Conservation (phyloP, 2,113 vertebrate species). For the Lycocorax pyrrhopterus region DNA sequence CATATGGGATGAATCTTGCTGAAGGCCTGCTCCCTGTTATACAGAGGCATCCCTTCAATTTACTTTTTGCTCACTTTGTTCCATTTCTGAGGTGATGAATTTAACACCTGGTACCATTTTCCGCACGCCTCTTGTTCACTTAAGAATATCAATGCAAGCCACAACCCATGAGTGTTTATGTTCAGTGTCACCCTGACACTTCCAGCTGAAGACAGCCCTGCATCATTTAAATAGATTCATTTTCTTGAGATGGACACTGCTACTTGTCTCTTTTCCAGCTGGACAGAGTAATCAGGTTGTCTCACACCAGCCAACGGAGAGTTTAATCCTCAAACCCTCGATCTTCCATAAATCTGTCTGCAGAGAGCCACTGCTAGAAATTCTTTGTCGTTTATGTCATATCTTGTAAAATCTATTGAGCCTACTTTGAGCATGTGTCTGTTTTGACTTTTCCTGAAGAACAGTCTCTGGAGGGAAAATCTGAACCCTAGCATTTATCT, state of each 20-base stretch:
- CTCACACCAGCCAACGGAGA: slow-evolving; percentile 10
- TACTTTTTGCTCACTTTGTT: background rate
- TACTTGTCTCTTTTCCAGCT: slow-evolving; percentile 40
- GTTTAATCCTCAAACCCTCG: slow-evolving; percentile 3
- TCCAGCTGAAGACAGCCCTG: slow-evolving; percentile 16
- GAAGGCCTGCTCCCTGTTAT: background rate
- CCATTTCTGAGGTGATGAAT: background rate
- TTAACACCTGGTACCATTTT: background rate
- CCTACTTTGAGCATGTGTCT: slow-evolving; percentile 17
- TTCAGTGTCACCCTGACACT: background rate
- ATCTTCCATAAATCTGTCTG: slow-evolving; percentile 58
- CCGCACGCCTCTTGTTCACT: background rate
- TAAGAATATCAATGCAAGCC: background rate
- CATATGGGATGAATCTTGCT: background rate
- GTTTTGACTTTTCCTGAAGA: slow-evolving; percentile 50
- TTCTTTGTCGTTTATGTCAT: slow-evolving; percentile 58
- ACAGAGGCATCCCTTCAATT: background rate
- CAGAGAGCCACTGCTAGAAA: slow-evolving; percentile 51
- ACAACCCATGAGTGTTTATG: background rate
- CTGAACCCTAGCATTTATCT: background rate
- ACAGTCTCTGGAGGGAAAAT: slow-evolving; percentile 38
- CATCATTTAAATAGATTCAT: slow-evolving; percentile 37
- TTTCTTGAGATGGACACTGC: slow-evolving; percentile 12
- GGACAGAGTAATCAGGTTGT: slow-evolving; percentile 28
- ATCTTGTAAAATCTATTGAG: slow-evolving; percentile 63